Conservation (phyloP, 23 tunicate genomes). For the Clavelina lepadiformis region DNA sequence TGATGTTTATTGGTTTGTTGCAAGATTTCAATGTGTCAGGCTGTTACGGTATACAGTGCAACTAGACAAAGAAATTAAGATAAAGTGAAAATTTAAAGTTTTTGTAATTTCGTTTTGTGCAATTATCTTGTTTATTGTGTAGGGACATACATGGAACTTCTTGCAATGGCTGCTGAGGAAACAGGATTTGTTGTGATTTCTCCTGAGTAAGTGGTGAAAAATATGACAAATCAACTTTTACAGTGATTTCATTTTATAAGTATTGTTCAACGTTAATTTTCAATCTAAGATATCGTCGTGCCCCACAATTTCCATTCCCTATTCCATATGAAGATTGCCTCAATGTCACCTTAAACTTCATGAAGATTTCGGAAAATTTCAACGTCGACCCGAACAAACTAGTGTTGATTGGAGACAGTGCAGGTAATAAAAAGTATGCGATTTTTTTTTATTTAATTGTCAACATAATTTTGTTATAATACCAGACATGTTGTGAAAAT, state of each 20-base stretch:
- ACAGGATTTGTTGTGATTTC: slow-evolving; percentile 61
- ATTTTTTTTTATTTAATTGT: too few species aligned
- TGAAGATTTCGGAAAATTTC: slow-evolving; percentile 13
- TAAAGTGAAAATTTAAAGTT: too few species aligned
- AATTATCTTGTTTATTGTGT: background rate
- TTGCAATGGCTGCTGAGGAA: slow-evolving; percentile 35
- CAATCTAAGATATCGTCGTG: slow-evolving; percentile 46
- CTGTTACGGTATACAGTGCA: too few species aligned
- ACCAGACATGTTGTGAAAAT: too few species aligned
- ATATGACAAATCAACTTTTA: too few species aligned
- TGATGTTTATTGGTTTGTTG: background rate
- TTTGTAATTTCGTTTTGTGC: too few species aligned
- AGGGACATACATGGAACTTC: slow-evolving; percentile 27
- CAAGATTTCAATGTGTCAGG: too few species aligned
- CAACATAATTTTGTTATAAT: too few species aligned
- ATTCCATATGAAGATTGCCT: slow-evolving; percentile 52
- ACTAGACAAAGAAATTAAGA: too few species aligned
- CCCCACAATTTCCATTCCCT: slow-evolving; percentile 58
- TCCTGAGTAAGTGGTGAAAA: slow-evolving; percentile 81
- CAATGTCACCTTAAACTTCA: slow-evolving; percentile 17
- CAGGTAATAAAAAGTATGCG: too few species aligned
- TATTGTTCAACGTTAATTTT: too few species aligned
- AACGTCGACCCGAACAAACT: slow-evolving; percentile 35
- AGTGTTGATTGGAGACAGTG: slow-evolving; percentile 39
- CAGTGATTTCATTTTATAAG: too few species aligned